phyloP scores from a whole-genome alignment of 2,797 vertebrate species.

The Leptatherina wallacei region DNA sequence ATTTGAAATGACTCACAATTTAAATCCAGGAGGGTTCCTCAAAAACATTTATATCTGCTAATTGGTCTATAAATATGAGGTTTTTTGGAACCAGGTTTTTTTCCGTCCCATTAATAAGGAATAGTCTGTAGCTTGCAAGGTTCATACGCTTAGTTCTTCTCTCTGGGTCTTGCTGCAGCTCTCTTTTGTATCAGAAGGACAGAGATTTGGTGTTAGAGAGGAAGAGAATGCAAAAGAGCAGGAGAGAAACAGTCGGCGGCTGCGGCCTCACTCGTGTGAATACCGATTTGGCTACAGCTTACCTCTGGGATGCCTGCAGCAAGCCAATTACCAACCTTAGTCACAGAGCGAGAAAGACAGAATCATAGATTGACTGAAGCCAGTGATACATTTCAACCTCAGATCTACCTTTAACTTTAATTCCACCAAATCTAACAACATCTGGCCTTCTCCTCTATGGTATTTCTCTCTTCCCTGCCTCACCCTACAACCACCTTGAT shows the following conservation, averaged over 20 bases:
- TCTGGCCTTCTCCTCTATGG: constrained; percentile 50
- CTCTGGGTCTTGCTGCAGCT: constrained; percentile 1
- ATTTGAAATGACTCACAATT: neutral
- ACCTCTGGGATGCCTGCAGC: constrained; percentile 77
- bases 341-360: constrained; percentile 58
- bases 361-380: constrained; percentile 68
- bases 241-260: constrained; percentile 58
- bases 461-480: constrained; percentile 45
- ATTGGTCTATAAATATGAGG: neutral
- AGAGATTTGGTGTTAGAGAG: constrained; percentile 26
- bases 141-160: constrained; percentile 9
- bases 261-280: constrained; percentile 73
- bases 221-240: constrained; percentile 57
- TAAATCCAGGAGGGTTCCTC: neutral
- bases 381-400: constrained; percentile 60
- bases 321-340: constrained; percentile 78
- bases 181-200: constrained; percentile 28
- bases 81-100: neutral
- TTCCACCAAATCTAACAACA: constrained; percentile 51
- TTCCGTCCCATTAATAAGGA: neutral
- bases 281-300: constrained; percentile 74
- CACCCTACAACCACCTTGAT: constrained; percentile 48
- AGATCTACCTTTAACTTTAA: constrained; percentile 43
- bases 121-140: constrained; percentile 4
- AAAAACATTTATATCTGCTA: neutral